Base-by-base conservation (phyloP, 2,113 vertebrate genomes). In the Zosterops japonicus region DNA sequence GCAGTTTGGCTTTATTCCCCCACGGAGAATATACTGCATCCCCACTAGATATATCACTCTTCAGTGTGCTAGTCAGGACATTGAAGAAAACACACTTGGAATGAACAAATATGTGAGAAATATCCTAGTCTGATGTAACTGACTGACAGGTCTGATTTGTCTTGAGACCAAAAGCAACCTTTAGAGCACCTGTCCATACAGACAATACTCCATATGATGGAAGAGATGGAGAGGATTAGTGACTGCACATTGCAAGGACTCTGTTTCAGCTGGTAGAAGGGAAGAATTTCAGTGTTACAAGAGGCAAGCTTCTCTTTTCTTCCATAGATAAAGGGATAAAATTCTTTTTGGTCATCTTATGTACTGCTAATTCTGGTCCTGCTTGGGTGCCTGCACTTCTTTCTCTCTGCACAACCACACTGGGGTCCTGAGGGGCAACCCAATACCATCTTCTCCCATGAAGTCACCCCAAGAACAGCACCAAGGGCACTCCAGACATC, bases 1-100 rank as follows among this genome's bases (percentile, higher is more conserved):
- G 13, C 71, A 83, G 56, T 75, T 76, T 92, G 90, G 92, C 90
- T 94, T 96, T 87, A 59, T 89, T 94, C 70, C n/a, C 76, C 64
- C 21, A 27, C 0, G 0, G 64, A 81, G 56, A 80, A 88, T 47
- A 75, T 11, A 47, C 74, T 84, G 78, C 82, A 69, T 75, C 76
- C 65, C 65, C 61, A 46, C 72, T 9, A 60, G 63, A 89, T 35
- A 27, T 1, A 81, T 75, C 49, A 8, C 36, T 60, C 56, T 24
- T 64, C 6, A 0, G 31, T 60, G 75, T 83, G 87, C 52, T 23
- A 80, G 71, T 59, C 56, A 83, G 80, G 83, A 31, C 24, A 29
- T 1, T 41, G 79, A 89, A 75, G 33, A 78, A 93, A 94, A 76
- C 33, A 84, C 35, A 72, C 57, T 65, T 87, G 83, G 60, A 89